phyloP scores from a whole-genome alignment of 2,888 invertebrate species.

The Phragmatobia fuliginosa region DNA sequence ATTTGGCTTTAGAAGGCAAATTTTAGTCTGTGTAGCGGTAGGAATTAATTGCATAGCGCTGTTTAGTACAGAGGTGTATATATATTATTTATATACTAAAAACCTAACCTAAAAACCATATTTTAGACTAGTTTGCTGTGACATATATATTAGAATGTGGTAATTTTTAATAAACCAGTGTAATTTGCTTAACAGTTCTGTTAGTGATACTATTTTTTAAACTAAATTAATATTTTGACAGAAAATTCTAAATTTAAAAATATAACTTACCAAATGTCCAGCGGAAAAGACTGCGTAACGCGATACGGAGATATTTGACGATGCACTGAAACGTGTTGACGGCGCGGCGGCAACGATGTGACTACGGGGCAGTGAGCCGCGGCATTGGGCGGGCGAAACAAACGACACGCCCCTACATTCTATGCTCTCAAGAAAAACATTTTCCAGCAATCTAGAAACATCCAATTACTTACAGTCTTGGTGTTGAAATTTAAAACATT shows the following conservation, averaged over 20 bases:
- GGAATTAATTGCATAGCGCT: too few relatives aligned
- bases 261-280: conserved; percentile 39
- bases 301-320: conserved; percentile 20
- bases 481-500: neutral
- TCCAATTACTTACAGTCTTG: conserved; percentile 23
- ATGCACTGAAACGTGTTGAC: conserved; percentile 44
- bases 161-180: neutral
- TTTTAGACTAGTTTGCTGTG: too few relatives aligned
- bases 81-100: too few relatives aligned
- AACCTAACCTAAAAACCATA: too few relatives aligned
- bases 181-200: neutral
- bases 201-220: neutral
- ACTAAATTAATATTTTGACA: neutral
- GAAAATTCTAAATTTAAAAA: neutral
- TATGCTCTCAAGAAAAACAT: conserved; percentile 32
- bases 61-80: too few relatives aligned
- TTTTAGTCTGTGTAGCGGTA: too few relatives aligned
- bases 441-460: conserved; percentile 40
- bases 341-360: conserved; percentile 50
- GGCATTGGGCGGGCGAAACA: conserved; percentile 71
- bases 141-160: neutral
- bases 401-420: conserved; percentile 74
- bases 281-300: conserved; percentile 23
- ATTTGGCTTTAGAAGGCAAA: too few relatives aligned
- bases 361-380: conserved; percentile 63